Base-by-base conservation (phyloP, 2,797 vertebrate genomes). In the Danio albolineatus region DNA sequence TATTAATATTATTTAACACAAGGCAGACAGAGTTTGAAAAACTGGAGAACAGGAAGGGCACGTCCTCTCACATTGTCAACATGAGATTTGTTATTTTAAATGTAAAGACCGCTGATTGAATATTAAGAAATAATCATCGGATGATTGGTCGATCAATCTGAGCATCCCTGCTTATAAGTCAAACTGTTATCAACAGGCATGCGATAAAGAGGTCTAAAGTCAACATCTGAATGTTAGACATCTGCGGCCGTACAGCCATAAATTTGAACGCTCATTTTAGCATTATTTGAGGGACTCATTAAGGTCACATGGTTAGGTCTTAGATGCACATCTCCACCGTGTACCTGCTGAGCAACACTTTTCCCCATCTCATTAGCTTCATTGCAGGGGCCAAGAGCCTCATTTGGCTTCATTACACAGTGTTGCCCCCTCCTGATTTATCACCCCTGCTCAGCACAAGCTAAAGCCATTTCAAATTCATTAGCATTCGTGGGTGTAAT, bases 381-480 rank as follows among this genome's bases (percentile, higher is more conserved):
- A 87, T 84, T 89, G 85, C 82, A 67, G 82, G 83, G 81, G 85
- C 82, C 80, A 88, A 88, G 87, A 87, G 84, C 86, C 87, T 91
- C 88, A 92, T 92, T 92, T 90, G 86, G 88, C 87, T 92, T 89
- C 89, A 90, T 94, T 91, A 88, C 88, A 85, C 81, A 82, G 80
- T 78, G 77, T 79, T 64, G 83, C 78, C 84, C 70, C 82, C 44
- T 79, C 73, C 82, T 82, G 82, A 89, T 86, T 87, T 79, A 75
- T 86, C 87, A 86, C 85, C 85, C 66, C 87, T 51, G 77, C 84
- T 84, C 89, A 87, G 87, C 73, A 66, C 79, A 66, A 88, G 88
- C 86, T 85, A 83, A 90, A 89, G 89, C 79, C 83, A 86, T 87
- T 84, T 86, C 85, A 89, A 85, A 87, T 87, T 83, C 86, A 90